Evolutionary conservation across 2,797 vertebrate genomes (phyloP), one percentile per base, ranked within the genome.

Genomic region (Percopsis omiscomaycus): DNA sequence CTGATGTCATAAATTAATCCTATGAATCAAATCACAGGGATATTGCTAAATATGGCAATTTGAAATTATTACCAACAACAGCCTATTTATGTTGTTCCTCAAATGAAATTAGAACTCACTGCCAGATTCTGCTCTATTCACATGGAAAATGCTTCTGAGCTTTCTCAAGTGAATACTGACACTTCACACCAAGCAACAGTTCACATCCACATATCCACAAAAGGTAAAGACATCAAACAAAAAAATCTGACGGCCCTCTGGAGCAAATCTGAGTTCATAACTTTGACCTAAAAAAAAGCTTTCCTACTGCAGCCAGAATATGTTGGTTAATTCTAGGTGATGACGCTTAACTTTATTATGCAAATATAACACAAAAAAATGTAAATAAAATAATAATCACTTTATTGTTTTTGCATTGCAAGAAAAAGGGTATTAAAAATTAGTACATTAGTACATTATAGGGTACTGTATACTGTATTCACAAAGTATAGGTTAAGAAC

Each of bases 71-170:
- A 27, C 44, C 49, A 12, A 37, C 49, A 12, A 47, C 50, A 9
- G 50, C 22, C 11, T 15, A 47, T 44, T 15, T 0, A 28, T 62
- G 50, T 55, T 4, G 44, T 12, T 32, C 29, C 11, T 42, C 49
- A 47, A 59, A 16, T 51, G 44, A 70, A 59, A 69, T 60, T 4
- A 59, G 0, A 66, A 69, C 59, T 60, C 22, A 56, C 37, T 53
- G 28, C 27, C 56, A 61, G 22, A 63, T 50, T 62, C 29, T 42
- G 29, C 30, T 13, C 9, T 51, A 16, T 22, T 27, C 49, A 64
- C 60, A 65, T 29, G 9, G 37, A 32, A 47, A 56, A 28, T 42
- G 37, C 37, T 42, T 42, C 37, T 42, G 37, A 42, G 37, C 37
- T 42, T 42, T 42, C 37, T 42, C 37, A 42, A 42, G 37, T 42